Evolutionary conservation across 1,140 invertebrate genomes (phyloP).

Genomic region (Sitophilus oryzae): DNA sequence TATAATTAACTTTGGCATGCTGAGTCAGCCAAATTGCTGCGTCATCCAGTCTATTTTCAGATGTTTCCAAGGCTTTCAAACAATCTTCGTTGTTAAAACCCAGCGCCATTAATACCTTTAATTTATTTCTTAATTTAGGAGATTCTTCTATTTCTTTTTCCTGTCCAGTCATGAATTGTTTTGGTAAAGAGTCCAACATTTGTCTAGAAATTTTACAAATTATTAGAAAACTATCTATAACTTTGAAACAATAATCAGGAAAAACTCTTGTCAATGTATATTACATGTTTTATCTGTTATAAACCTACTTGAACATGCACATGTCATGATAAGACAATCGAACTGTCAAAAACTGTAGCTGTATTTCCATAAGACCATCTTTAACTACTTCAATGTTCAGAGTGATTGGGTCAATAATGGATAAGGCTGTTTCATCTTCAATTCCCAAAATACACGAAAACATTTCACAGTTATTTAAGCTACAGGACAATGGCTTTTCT

Average conservation of each 20-base stretch:
- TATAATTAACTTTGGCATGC: conserved; percentile 48
- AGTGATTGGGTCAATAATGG: conserved; percentile 92
- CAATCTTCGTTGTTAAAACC: conserved; percentile 72
- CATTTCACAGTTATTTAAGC: conserved; percentile 84
- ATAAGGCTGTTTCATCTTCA: conserved; percentile 90
- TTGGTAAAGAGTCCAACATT: conserved; percentile 81
- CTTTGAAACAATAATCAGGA: background rate
- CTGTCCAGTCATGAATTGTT: conserved; percentile 61
- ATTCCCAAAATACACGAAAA: conserved; percentile 89
- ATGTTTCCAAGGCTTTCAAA: conserved; percentile 58
- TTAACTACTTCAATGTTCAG: conserved; percentile 64
- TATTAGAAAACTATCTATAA: background rate
- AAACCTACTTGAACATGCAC: conserved; percentile 66
- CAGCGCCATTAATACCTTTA: conserved; percentile 58
- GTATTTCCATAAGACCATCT: conserved; percentile 49
- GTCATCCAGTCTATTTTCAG: conserved; percentile 67
- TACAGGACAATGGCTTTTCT: conserved; percentile 76
- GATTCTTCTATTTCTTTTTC: conserved; percentile 41
- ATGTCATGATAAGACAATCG: conserved; percentile 92
- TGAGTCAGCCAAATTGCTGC: conserved; percentile 78
- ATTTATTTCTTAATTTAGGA: conserved; percentile 18
- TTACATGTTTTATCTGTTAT: background rate
- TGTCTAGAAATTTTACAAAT: conserved; percentile 46
- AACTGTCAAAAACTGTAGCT: conserved; percentile 71
- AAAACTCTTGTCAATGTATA: background rate